Percentiles rank a stretch among this genome's conserved stretches.
These are phyloP conservation scores for Muscidifurax raptorellus DNA, from an alignment of 1,140 invertebrate species.

Conservation along the genomic window DNA sequence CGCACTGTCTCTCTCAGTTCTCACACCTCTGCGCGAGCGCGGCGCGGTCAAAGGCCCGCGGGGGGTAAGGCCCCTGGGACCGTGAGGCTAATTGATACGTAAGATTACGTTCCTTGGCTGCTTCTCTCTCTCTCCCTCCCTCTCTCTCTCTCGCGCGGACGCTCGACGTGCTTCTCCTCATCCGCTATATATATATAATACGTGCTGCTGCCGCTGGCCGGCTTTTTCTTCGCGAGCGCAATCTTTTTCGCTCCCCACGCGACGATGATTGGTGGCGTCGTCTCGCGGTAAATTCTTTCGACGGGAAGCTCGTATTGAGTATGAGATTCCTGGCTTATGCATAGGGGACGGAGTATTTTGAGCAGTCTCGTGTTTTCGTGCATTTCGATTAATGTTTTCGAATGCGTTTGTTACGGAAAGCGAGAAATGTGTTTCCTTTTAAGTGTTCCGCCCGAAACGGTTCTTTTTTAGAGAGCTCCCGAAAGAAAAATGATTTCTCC, in stretches of 20 bases:
- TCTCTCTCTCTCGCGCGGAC: constrained; percentile 36
- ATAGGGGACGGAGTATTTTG: too few relatives aligned
- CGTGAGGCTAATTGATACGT: constrained; percentile 76
- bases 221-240: constrained; percentile 38
- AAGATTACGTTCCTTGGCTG: constrained; percentile 71
- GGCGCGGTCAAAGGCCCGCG: constrained; percentile 76
- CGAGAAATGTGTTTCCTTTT: not conserved
- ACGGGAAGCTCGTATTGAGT: not conserved
- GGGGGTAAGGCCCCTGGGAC: constrained; percentile 74
- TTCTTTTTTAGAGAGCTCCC: not conserved
- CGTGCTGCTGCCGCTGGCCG: constrained; percentile 22
- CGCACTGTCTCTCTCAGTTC: constrained; percentile 62
- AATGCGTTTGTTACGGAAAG: too few relatives aligned
- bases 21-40: constrained; percentile 71
- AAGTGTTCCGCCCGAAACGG: not conserved
- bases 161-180: not conserved
- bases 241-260: constrained; percentile 42
- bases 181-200: not conserved
- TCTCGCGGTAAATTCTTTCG: constrained; percentile 57
- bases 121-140: constrained; percentile 46
- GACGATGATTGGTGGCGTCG: constrained; percentile 57
- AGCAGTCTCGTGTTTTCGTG: too few relatives aligned
- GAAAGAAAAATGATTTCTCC: constrained; percentile 33
- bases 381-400: too few relatives aligned
- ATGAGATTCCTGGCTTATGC: constrained; percentile 15